Evolutionary conservation across 30 jellyfish, hydroid and myxozoan species (phyloP).

Genomic region (Mastigias papua): DNA sequence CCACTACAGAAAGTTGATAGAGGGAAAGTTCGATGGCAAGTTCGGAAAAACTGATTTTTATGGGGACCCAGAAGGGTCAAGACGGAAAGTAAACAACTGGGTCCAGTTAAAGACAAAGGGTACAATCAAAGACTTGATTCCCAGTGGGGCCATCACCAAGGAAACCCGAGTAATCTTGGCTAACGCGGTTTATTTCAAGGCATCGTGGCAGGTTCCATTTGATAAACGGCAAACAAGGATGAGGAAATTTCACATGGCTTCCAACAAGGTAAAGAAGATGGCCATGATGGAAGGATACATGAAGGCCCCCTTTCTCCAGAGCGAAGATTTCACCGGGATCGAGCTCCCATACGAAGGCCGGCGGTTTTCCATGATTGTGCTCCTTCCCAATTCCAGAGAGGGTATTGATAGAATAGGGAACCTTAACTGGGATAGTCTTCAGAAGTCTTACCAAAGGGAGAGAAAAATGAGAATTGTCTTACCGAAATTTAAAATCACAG

Average conservation of each 20-base stretch:
- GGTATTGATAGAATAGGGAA: conserved; percentile 32
- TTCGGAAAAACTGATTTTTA: conserved; percentile 25
- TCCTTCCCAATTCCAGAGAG: conserved; percentile 72
- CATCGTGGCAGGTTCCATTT: conserved; percentile 78
- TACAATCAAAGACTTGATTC: conserved; percentile 41
- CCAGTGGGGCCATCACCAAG: conserved; percentile 20
- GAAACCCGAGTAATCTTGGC: conserved; percentile 65
- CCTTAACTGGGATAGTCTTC: neutral
- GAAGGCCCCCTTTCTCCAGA: neutral
- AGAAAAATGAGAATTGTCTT: conserved; percentile 33
- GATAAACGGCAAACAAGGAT: conserved; percentile 45
- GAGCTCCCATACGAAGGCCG: conserved; percentile 85
- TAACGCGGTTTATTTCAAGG: conserved; percentile 73
- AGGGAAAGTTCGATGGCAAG: conserved; percentile 38
- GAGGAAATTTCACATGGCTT: conserved; percentile 35
- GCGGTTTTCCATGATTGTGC: conserved; percentile 65
- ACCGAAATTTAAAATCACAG: conserved; percentile 75
- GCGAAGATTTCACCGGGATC: conserved; percentile 29
- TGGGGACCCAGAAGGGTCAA: conserved; percentile 37
- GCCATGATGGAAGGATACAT: conserved; percentile 66
- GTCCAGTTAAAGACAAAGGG: conserved; percentile 58
- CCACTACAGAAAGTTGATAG: conserved; percentile 6
- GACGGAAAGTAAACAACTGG: conserved; percentile 63
- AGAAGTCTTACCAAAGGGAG: neutral
- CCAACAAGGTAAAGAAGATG: conserved; percentile 27